Percentiles rank a stretch among this genome's conserved stretches.
phyloP scores from a whole-genome alignment of 2,113 vertebrate species.

The Columbina picui region DNA sequence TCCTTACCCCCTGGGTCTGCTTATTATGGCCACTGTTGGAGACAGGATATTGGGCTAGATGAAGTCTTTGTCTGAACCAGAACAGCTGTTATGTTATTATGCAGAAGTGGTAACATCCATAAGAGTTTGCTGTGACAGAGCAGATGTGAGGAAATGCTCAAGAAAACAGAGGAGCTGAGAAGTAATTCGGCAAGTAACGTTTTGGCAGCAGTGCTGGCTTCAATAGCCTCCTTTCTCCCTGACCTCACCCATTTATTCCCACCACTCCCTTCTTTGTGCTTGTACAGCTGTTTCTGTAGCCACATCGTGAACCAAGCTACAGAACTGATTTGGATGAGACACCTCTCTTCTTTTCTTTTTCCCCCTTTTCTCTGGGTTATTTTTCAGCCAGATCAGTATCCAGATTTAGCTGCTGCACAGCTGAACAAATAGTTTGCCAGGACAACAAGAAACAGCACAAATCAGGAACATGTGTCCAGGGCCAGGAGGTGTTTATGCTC shows the following conservation, averaged over 20 bases:
- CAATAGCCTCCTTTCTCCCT: slow-evolving; percentile 26
- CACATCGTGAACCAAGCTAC: neutral
- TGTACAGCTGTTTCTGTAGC: slow-evolving; percentile 35
- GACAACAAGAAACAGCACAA: slow-evolving; percentile 21
- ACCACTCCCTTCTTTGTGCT: slow-evolving; percentile 54
- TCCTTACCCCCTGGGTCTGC: neutral
- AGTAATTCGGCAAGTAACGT: slow-evolving; percentile 32
- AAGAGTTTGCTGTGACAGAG: slow-evolving; percentile 19
- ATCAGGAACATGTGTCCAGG: neutral
- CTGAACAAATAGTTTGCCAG: slow-evolving; percentile 52
- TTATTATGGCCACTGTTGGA: slow-evolving; percentile 5
- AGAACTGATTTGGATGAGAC: neutral
- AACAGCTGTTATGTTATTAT: slow-evolving; percentile 20
- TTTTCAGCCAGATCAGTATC: slow-evolving; percentile 28
- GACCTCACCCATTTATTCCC: slow-evolving; percentile 55
- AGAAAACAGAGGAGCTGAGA: slow-evolving; percentile 38
- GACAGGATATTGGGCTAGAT: slow-evolving; percentile 18
- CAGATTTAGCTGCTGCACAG: slow-evolving; percentile 31
- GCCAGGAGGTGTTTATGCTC: neutral
- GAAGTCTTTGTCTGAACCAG: slow-evolving; percentile 1
- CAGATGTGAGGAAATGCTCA: slow-evolving; percentile 48
- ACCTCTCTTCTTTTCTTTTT: neutral
- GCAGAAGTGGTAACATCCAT: neutral
- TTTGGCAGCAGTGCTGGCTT: slow-evolving; percentile 23
- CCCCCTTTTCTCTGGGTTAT: neutral